phyloP scores from a whole-genome alignment of 2,797 vertebrate genomes.

The Cyprinella venusta region DNA sequence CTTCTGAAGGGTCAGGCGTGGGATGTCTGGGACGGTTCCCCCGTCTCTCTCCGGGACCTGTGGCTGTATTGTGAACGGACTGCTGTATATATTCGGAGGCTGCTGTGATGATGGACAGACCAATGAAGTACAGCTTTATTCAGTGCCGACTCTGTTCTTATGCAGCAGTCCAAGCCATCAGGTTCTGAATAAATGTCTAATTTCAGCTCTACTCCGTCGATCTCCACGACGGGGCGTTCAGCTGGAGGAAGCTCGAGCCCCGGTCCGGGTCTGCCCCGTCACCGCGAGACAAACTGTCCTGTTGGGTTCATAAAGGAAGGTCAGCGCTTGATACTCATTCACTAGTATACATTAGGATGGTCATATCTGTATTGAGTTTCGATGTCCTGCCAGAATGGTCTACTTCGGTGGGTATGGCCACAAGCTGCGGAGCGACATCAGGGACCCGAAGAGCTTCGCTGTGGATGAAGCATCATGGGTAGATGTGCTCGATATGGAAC shows the following conservation, averaged over 20 bases:
- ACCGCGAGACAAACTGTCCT: slow-evolving; percentile 92
- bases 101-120: slow-evolving; percentile 93
- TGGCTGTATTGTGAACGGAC: slow-evolving; percentile 83
- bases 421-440: slow-evolving; percentile 83
- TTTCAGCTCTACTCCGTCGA: slow-evolving; percentile 88
- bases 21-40: slow-evolving; percentile 87
- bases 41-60: slow-evolving; percentile 93
- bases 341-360: background rate
- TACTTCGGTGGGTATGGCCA: slow-evolving; percentile 96
- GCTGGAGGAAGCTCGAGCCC: slow-evolving; percentile 85
- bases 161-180: background rate
- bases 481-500: slow-evolving; percentile 53
- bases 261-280: slow-evolving; percentile 84
- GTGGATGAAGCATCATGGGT: slow-evolving; percentile 94
- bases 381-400: slow-evolving; percentile 79
- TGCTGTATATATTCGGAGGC: slow-evolving; percentile 93
- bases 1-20: slow-evolving; percentile 82
- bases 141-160: background rate
- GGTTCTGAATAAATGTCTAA: slow-evolving; percentile 59
- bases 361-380: background rate
- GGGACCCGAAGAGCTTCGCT: slow-evolving; percentile 83
- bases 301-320: slow-evolving; percentile 88
- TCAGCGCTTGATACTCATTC: slow-evolving; percentile 46
- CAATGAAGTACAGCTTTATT: slow-evolving; percentile 79
- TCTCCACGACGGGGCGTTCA: slow-evolving; percentile 83